Evolutionary conservation across 2,888 invertebrate genomes (phyloP).

Genomic region (Lithophane semibrunnea): DNA sequence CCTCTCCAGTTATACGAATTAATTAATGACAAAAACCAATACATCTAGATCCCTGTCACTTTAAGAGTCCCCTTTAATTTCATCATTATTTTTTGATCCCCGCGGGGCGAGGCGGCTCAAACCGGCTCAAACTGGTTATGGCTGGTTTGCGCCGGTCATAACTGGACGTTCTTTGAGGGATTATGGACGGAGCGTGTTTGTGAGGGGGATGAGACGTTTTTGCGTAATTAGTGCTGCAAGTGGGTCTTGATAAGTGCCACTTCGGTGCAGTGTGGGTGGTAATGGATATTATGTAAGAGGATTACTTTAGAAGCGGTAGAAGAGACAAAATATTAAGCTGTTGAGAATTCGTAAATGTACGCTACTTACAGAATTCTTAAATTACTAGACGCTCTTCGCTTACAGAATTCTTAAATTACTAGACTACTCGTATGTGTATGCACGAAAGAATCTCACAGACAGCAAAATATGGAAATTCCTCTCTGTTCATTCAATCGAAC

Average conservation of each 20-base stretch:
- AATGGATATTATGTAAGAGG: conserved; percentile 55
- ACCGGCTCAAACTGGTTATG: conserved; percentile 59
- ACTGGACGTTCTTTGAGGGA: conserved; percentile 89
- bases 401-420: not conserved
- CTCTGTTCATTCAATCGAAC: conserved; percentile 33
- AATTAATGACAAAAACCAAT: conserved; percentile 85
- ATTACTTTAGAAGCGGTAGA: conserved; percentile 37
- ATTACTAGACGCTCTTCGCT: not conserved
- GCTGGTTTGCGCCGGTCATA: conserved; percentile 73
- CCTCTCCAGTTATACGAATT: conserved; percentile 88
- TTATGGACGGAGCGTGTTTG: conserved; percentile 80
- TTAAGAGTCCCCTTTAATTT: conserved; percentile 54
- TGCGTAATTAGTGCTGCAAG: conserved; percentile 86
- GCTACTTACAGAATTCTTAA: not conserved
- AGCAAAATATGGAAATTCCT: conserved; percentile 20
- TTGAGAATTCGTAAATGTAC: not conserved
- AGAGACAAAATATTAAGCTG: conserved; percentile 24
- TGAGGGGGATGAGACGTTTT: conserved; percentile 85
- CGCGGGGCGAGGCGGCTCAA: conserved; percentile 64
- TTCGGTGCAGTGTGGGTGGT: conserved; percentile 58
- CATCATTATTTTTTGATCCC: conserved; percentile 53
- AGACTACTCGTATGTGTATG: not conserved
- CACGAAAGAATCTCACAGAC: not conserved
- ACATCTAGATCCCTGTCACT: conserved; percentile 75
- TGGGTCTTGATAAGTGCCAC: conserved; percentile 77